A percentile compares a stretch with the other conserved stretches of the same genome.
phyloP scores from a whole-genome alignment of 2,797 vertebrate species.

The Artibeus jamaicensis region DNA sequence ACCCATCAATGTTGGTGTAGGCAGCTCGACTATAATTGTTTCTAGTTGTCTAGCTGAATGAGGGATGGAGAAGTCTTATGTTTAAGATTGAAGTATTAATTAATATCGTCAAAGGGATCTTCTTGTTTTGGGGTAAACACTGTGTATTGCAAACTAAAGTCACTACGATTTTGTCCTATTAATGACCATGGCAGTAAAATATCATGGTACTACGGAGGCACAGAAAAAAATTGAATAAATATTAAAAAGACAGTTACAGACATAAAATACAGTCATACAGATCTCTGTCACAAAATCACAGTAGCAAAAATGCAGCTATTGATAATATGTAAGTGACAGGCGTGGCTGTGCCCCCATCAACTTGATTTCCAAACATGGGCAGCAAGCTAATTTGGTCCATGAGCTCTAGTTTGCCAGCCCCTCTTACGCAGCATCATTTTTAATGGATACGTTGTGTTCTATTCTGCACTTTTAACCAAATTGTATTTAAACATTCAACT shows the following conservation, averaged over 20 bases:
- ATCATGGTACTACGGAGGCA: not conserved
- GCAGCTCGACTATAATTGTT: not conserved
- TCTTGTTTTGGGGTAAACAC: not conserved
- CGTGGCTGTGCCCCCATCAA: not conserved
- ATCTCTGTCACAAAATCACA: not conserved
- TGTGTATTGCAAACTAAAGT: not conserved
- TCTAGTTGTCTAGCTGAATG: not conserved
- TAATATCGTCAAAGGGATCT: not conserved
- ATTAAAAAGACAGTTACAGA: not conserved
- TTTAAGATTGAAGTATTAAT: not conserved
- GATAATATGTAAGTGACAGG: not conserved
- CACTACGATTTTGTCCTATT: not conserved
- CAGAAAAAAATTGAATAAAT: not conserved
- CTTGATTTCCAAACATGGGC: not conserved
- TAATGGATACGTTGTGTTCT: not conserved
- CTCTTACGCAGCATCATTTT: not conserved
- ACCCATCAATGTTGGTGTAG: fast-evolving
- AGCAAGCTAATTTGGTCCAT: not conserved
- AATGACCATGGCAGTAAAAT: not conserved
- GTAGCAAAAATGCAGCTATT: not conserved
- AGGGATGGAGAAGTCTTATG: not conserved
- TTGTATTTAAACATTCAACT: not conserved
- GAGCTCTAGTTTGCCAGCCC: not conserved
- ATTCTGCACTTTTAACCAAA: not conserved
- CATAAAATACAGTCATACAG: not conserved